Evolutionary conservation across 1,140 invertebrate species (phyloP), one percentile per base, ranked within the genome.

Genomic region (Zaprionus taronus): DNA sequence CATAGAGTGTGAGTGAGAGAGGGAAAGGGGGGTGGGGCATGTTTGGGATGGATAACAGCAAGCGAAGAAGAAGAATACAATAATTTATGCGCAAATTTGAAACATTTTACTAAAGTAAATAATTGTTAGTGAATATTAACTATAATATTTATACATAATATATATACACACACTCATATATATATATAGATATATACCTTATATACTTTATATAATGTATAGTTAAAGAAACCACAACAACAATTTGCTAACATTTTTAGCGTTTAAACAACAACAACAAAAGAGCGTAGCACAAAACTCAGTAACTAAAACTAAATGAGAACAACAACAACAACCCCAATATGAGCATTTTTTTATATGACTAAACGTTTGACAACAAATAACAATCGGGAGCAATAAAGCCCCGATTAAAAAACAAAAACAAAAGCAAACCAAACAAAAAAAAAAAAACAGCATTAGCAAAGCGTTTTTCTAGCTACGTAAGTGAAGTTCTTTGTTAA

Each of bases 91-190:
- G 85, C 85, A 90, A 90, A 90, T 85, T 90, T 84, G 73, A 90
- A 89, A 90, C 51, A 79, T 90, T 90, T 90, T 90, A 90, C 85
- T 90, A 82, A 90, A 90, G 85, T 90, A 90, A 90, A 90, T 90
- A 90, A 85, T 90, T 90, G 85, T 90, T 90, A 90, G 85, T 90
- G 85, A 90, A 90, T 90, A 85, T 85, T 87, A 80, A 78, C 69
- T 79, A 79, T 72, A 89, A 83, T 72, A 77, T 87, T 64, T 74
- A 79, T 71, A 67, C 47, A 76, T 61, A 70, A 64, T 67, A 28
- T 66, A 67, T 63, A 65, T 53, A 47, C 47, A 38, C 14, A 41
- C 31, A 34, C 31, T 11, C 57, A 70, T 34, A 64, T 67, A 70
- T 34, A 64, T 67, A 63, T 63, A 65, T 57, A 47, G 34, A 38